A percentile compares a stretch with the other conserved stretches of the same genome.
Evolutionary conservation across 2,797 vertebrate species (phyloP).

Genomic region (Leptatherina wallacei): DNA sequence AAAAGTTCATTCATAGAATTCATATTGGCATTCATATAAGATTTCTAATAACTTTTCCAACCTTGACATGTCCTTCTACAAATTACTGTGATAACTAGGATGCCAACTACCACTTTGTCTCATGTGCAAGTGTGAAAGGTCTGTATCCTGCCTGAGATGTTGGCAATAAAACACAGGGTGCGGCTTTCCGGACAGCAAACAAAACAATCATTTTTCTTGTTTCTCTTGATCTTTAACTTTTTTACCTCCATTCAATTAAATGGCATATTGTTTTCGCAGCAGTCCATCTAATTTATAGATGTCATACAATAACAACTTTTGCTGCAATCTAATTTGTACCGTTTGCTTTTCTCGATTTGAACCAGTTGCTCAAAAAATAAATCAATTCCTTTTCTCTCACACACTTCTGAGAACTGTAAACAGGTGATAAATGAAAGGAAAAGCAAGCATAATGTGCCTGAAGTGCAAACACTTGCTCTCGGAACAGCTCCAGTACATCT

Average conservation of each 20-base stretch:
- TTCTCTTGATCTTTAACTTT: slow-evolving; percentile 30
- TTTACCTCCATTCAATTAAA: slow-evolving; percentile 11
- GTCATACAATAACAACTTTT: not conserved
- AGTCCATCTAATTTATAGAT: not conserved
- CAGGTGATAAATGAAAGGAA: not conserved
- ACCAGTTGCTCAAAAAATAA: not conserved
- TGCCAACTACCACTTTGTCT: slow-evolving; percentile 61
- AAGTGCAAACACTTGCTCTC: not conserved
- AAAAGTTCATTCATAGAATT: not conserved
- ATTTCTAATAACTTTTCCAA: not conserved
- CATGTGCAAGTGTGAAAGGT: slow-evolving; percentile 67
- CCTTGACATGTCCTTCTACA: not conserved
- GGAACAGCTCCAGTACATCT: not conserved
- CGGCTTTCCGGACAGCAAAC: slow-evolving; percentile 32
- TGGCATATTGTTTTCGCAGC: slow-evolving; percentile 3
- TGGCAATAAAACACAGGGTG: slow-evolving; percentile 62
- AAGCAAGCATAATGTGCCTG: not conserved
- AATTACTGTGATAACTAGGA: slow-evolving; percentile 7
- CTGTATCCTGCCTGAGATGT: slow-evolving; percentile 60
- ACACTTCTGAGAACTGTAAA: not conserved
- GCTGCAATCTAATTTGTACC: not conserved
- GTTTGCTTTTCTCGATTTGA: not conserved
- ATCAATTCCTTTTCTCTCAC: not conserved
- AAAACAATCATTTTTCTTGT: slow-evolving; percentile 24
- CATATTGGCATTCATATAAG: not conserved